phyloP scores from a whole-genome alignment of 1,140 invertebrate species.

The Trinorchestia longiramus region DNA sequence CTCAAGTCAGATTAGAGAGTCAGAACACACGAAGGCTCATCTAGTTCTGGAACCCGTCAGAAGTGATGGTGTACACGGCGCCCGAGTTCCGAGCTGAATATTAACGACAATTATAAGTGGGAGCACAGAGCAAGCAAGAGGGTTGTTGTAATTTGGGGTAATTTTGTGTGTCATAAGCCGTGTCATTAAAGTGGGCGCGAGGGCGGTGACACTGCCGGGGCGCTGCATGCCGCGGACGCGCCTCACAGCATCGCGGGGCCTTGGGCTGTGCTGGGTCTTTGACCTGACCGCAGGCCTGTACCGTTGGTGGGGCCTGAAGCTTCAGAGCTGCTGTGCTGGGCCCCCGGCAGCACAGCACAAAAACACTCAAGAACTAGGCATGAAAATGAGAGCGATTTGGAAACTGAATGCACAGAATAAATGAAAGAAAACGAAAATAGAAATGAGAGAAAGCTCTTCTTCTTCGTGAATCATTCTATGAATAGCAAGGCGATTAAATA shows the following conservation, averaged over 20 bases:
- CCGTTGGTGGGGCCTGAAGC: background rate
- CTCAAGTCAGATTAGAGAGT: background rate
- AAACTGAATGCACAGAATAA: background rate
- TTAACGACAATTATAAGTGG: background rate
- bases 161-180: background rate
- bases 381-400: background rate
- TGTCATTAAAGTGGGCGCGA: background rate
- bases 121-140: background rate
- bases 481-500: background rate
- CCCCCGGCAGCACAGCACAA: background rate
- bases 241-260: background rate
- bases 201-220: background rate
- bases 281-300: constrained; percentile 28
- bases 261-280: constrained; percentile 15
- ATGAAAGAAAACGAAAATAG: background rate
- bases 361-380: background rate
- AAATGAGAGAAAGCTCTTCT: background rate
- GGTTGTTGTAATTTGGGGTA: background rate
- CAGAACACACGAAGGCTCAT: background rate
- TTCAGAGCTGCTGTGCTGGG: background rate
- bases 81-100: background rate
- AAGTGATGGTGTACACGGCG: background rate
- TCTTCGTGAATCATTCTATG: background rate
- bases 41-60: background rate
- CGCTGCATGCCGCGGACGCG: background rate